Conservation (phyloP, 2,888 invertebrate genomes). For the Punctoribates punctum region DNA sequence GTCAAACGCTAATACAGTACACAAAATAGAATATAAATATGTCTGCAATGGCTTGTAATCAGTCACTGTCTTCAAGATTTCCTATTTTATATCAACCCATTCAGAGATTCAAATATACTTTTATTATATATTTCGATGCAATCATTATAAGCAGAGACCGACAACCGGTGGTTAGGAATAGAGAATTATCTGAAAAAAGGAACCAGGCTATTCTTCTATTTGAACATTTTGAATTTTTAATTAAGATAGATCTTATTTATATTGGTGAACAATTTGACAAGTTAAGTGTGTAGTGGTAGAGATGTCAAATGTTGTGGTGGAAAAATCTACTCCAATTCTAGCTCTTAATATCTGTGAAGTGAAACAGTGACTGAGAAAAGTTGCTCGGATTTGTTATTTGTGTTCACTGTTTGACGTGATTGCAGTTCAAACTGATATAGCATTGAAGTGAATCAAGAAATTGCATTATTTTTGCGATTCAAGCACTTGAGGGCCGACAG, state of each 20-base stretch:
- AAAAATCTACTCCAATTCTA: too few relatives aligned
- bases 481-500: neutral
- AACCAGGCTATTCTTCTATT: too few relatives aligned
- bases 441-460: neutral
- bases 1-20: constrained; percentile 9
- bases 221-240: too few relatives aligned
- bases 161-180: too few relatives aligned
- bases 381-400: neutral
- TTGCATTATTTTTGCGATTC: neutral
- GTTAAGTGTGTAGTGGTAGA: too few relatives aligned
- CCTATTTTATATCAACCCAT: neutral
- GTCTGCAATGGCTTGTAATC: neutral
- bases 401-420: neutral
- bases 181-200: too few relatives aligned
- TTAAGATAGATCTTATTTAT: too few relatives aligned
- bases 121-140: neutral
- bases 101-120: neutral
- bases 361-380: too few relatives aligned
- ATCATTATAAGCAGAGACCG: neutral
- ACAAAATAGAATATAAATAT: constrained; percentile 3
- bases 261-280: too few relatives aligned
- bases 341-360: too few relatives aligned
- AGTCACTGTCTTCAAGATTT: constrained; percentile 9
- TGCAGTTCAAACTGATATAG: neutral
- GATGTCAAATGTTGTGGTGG: too few relatives aligned